Conservation (phyloP, 2,888 invertebrate genomes). For the Tetragnatha montana region DNA sequence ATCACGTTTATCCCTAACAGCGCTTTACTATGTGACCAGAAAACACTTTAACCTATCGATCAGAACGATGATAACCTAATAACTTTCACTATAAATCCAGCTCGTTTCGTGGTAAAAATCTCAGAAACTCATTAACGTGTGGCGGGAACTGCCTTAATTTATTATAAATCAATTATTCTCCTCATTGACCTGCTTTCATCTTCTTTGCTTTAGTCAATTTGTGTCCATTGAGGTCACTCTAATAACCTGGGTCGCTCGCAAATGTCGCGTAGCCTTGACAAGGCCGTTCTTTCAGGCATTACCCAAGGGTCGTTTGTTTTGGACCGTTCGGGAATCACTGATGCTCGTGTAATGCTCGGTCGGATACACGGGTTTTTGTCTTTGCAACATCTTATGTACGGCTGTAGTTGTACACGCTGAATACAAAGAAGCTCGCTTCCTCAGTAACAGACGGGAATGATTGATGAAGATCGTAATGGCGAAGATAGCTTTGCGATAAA, state of each 20-base stretch:
- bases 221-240: conserved; percentile 55
- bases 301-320: background rate
- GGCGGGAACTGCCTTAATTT: conserved; percentile 28
- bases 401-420: background rate
- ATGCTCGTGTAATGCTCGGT: background rate
- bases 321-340: background rate
- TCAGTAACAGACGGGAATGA: background rate
- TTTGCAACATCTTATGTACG: background rate
- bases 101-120: background rate
- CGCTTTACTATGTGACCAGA: conserved; percentile 45
- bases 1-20: conserved; percentile 29
- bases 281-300: conserved; percentile 27
- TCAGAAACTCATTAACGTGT: background rate
- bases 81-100: conserved; percentile 22
- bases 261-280: conserved; percentile 41
- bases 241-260: conserved; percentile 49
- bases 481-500: too few species aligned
- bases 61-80: conserved; percentile 58
- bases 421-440: background rate
- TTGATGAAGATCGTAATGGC: background rate
- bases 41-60: conserved; percentile 57
- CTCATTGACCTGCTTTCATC: conserved; percentile 57
- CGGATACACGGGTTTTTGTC: background rate
- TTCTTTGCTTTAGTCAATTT: conserved; percentile 43
- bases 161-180: conserved; percentile 55